Percentiles rank a stretch among this genome's conserved stretches.
These are phyloP conservation scores for Dryomyza anilis DNA, from an alignment of 2,888 invertebrate species.

Conservation along the genomic window DNA sequence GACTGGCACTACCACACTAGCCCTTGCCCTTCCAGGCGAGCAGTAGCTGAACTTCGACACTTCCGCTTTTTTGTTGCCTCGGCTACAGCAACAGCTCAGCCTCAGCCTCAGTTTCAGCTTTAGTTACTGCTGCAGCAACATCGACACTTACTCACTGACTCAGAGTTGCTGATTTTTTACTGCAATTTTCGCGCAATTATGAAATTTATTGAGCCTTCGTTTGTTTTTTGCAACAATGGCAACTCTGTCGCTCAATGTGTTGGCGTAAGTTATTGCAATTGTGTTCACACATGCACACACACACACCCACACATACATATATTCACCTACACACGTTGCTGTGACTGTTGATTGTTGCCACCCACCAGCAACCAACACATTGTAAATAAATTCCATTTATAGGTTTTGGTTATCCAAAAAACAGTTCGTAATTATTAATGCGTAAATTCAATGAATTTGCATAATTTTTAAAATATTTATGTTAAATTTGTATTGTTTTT, in stretches of 20 bases:
- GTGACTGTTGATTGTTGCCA: not conserved
- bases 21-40: too few species aligned
- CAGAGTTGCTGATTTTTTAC: constrained; percentile 1
- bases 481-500: too few species aligned
- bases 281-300: not conserved
- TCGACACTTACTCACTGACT: not conserved
- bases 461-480: not conserved
- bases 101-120: not conserved
- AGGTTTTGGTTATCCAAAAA: too few species aligned
- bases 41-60: not conserved
- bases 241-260: constrained; percentile 13
- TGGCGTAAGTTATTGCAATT: constrained; percentile 13
- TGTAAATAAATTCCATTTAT: too few species aligned
- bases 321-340: not conserved
- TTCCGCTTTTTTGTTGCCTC: not conserved
- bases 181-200: constrained; percentile 21
- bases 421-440: not conserved
- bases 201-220: constrained; percentile 20
- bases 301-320: not conserved
- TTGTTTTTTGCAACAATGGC: constrained; percentile 2
- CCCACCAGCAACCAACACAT: too few species aligned
- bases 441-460: not conserved
- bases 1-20: not conserved
- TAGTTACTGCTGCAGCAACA: too few species aligned
- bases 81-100: not conserved